Conservation (phyloP, 1,140 invertebrate species). For the Leptestheria dahalacensis region DNA sequence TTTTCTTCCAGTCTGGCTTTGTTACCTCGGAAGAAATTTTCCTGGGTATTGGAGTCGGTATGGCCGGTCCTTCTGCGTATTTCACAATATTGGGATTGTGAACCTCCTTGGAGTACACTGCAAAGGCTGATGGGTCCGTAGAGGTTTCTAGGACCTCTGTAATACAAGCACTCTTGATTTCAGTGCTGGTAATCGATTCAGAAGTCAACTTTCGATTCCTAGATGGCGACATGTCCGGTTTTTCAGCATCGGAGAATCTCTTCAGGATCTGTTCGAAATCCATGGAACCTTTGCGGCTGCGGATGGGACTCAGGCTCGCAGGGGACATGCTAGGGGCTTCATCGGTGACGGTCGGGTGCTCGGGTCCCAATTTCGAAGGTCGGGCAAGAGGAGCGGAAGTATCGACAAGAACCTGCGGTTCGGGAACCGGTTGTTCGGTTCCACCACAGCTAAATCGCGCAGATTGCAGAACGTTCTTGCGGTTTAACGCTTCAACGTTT, state of each 20-base stretch:
- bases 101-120: background rate
- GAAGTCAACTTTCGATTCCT: too few relatives aligned
- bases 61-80: background rate
- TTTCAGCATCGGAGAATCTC: background rate
- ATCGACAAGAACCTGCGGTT: too few relatives aligned
- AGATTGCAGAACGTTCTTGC: constrained; percentile 69
- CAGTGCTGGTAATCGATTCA: background rate
- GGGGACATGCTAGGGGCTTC: background rate
- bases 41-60: background rate
- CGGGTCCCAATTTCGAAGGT: too few relatives aligned
- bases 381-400: too few relatives aligned
- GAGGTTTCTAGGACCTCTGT: background rate
- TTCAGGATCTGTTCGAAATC: background rate
- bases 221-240: background rate
- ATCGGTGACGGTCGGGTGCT: background rate
- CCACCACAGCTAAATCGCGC: constrained; percentile 61
- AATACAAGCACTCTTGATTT: background rate
- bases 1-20: background rate
- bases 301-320: background rate
- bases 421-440: background rate
- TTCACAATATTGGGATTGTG: background rate
- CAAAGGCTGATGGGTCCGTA: background rate
- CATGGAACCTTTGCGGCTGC: background rate
- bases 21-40: background rate
- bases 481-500: constrained; percentile 62